phyloP scores from a whole-genome alignment of 2,797 vertebrate genomes.

The Silurus lanzhouensis region DNA sequence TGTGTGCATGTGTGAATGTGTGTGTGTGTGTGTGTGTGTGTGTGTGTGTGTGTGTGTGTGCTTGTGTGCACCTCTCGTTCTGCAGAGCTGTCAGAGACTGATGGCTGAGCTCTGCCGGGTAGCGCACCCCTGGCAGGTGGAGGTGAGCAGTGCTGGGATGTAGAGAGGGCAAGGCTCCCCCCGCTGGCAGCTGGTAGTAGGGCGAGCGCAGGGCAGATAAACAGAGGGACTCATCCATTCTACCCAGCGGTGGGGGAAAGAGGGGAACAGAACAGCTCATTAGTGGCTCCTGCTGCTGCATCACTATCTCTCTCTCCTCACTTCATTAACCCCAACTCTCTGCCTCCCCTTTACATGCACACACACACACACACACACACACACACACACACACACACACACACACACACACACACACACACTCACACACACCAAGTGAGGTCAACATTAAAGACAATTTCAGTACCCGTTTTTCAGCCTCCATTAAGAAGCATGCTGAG shows the following conservation, averaged over 20 bases:
- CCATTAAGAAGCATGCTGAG: slow-evolving; percentile 26
- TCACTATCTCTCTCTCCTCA: slow-evolving; percentile 45
- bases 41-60: slow-evolving; percentile 30
- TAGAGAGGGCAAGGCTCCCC: slow-evolving; percentile 84
- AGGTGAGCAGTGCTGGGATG: slow-evolving; percentile 91
- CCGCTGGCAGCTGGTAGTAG: slow-evolving; percentile 88
- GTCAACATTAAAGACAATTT: slow-evolving; percentile 41
- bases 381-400: slow-evolving; percentile 16
- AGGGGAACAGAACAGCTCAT: slow-evolving; percentile 40
- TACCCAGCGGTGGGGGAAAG: slow-evolving; percentile 57
- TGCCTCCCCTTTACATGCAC: background rate
- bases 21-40: slow-evolving; percentile 11
- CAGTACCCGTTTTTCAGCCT: slow-evolving; percentile 27
- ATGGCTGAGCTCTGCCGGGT: slow-evolving; percentile 86
- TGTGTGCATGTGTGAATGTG: background rate
- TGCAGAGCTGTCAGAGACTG: slow-evolving; percentile 65
- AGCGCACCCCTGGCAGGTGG: slow-evolving; percentile 87
- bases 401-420: background rate
- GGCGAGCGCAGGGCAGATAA: slow-evolving; percentile 89
- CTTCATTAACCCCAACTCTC: slow-evolving; percentile 56
- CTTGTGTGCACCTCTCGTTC: slow-evolving; percentile 68
- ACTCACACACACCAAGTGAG: background rate
- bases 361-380: background rate
- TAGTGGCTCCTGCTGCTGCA: slow-evolving; percentile 42
- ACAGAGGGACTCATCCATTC: slow-evolving; percentile 95